Evolutionary conservation across 2,113 vertebrate genomes (phyloP).

Genomic region (Leucosticte australis): DNA sequence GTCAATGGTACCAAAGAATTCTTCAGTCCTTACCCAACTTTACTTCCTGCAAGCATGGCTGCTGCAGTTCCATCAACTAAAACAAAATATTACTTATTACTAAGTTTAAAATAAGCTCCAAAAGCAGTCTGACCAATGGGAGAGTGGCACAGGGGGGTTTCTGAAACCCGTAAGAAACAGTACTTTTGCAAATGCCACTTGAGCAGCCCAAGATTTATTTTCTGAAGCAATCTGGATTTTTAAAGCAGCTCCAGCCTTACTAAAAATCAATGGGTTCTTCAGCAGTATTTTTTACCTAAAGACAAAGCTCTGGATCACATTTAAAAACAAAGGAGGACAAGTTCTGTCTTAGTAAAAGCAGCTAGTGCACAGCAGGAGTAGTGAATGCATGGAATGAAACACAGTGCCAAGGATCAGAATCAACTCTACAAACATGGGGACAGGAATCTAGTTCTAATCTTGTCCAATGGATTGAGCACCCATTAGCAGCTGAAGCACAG

Average conservation of each 20-base stretch:
- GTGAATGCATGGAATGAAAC: neutral
- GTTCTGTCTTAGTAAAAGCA: neutral
- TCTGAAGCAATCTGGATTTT: neutral
- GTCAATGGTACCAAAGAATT: neutral
- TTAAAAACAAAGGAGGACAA: neutral
- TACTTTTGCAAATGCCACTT: neutral
- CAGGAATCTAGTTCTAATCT: neutral
- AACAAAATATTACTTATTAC: neutral
- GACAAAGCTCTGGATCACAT: neutral
- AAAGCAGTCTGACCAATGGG: neutral
- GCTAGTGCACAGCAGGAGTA: neutral
- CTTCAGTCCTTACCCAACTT: neutral
- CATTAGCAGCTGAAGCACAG: neutral
- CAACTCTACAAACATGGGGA: neutral
- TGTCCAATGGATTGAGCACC: neutral
- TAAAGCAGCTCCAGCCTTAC: neutral
- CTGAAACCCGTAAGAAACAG: neutral
- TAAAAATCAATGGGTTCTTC: neutral
- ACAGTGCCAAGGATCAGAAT: neutral
- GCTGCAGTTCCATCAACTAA: neutral
- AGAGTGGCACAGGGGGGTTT: neutral
- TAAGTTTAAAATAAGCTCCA: neutral
- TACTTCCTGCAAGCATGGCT: accelerated
- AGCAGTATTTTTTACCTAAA: neutral
- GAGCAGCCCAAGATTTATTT: neutral